A percentile compares a stretch with the other conserved stretches of the same genome.
These are phyloP conservation scores for Eucidaris tribuloides DNA, from an alignment of 35 echinoderm and acorn worm species.

Conservation along the genomic window DNA sequence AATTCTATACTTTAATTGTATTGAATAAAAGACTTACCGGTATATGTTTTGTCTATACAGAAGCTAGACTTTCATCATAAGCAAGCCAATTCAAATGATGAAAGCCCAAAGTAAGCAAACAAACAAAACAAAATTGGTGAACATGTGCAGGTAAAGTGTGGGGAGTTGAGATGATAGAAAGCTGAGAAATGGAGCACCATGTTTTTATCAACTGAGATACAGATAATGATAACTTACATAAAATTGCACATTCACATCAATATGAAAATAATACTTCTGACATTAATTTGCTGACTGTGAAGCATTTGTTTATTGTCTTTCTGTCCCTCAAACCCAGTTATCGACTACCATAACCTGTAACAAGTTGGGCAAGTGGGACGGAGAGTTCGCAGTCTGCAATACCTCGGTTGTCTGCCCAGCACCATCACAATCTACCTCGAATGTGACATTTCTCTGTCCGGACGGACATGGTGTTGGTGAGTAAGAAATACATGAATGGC, in stretches of 20 bases:
- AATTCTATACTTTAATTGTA: background rate
- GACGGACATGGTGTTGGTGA: conserved; percentile 14
- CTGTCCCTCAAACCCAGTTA: no score
- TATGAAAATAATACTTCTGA: no score
- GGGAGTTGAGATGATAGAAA: no score
- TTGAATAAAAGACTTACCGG: background rate
- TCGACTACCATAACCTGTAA: conserved; percentile 15
- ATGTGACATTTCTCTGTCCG: background rate
- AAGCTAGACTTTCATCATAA: background rate
- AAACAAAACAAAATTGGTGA: no score
- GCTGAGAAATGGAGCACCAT: background rate
- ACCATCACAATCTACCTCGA: background rate
- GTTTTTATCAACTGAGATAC: background rate
- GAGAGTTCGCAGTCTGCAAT: conserved; percentile 28
- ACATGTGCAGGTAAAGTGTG: no score
- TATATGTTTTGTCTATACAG: background rate
- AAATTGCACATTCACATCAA: no score
- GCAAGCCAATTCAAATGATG: background rate
- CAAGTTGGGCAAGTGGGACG: conserved; percentile 39
- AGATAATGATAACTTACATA: background rate
- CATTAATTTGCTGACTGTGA: no score
- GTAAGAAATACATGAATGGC: background rate
- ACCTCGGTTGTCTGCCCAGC: conserved; percentile 6
- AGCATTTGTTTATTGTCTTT: no score
- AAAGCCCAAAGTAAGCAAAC: background rate